Base-by-base conservation (phyloP, 1,140 invertebrate species). In the Liolophura sinensis region DNA sequence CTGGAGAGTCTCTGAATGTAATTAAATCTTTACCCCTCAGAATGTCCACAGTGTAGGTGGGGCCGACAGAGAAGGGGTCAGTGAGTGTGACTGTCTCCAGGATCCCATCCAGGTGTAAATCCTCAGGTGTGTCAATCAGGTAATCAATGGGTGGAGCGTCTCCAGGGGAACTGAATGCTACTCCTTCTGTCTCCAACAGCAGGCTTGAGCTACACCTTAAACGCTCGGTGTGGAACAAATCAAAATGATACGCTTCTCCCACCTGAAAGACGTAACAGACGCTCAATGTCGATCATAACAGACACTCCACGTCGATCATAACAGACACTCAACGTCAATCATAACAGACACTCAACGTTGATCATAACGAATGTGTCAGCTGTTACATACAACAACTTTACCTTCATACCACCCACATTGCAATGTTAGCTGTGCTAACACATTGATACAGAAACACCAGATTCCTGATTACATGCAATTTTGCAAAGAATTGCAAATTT, bases 171-270 rank as follows among this genome's bases (percentile, higher is more conserved):
- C 60, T 62, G 48, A 75, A 75, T 31, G 69, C 50, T 7, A 74
- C 50, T 47, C 70, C 60, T 18, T 58, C 57, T 1, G 70, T 72
- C 55, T 77, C 65, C 24, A 77, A 58, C 46, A 62, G 73, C 24
- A 73, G 51, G 22, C 60, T 62, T 12, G 73, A 73, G 20, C 62
- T 56, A 63, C 75, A 75, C 11, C 54, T 56, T 18, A 66, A 22
- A 15, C 71, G 60, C 57, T 77, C 73, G n/a, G 63, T 70, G 52
- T 75, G 73, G 64, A 73, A 77, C 18, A 77, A 51, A n/a, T 61
- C 62, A 51, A 77, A 69, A 51, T 70, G 73, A 56, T 73, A 77
- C 31, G 64, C 27, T 48, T 72, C 68, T 24, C 73, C 73, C 12
- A 69, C 49, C 75, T 77, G 51, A 20, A 70, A 64, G 14, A 31